Percentiles rank a stretch among this genome's conserved stretches.
Evolutionary conservation across 92 coral and sea anemone species (phyloP).

Genomic region (Blastomussa wellsi): DNA sequence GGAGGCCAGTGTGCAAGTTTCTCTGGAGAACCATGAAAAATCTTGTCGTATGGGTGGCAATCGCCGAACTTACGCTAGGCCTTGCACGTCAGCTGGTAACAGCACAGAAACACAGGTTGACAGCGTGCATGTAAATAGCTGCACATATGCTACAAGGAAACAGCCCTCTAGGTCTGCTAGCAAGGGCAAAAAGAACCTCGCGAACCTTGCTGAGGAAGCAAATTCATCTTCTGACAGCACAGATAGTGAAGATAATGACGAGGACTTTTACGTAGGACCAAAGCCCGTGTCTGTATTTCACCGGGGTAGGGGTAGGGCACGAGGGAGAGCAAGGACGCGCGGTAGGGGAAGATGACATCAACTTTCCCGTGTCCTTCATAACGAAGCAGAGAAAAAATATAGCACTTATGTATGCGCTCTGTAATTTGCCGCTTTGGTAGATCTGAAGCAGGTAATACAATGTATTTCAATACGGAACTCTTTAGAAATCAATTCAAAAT

Average conservation of each 20-base stretch:
- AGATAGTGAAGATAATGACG: neutral
- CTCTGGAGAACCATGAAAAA: neutral
- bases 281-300: conserved; percentile 5
- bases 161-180: neutral
- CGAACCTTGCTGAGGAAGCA: neutral
- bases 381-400: neutral
- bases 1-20: neutral
- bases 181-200: neutral
- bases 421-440: neutral
- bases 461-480: neutral
- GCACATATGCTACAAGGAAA: neutral
- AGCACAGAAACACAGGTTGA: neutral
- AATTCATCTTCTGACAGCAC: conserved; percentile 9
- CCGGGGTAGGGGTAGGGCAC: conserved; percentile 32
- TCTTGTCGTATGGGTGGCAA: neutral
- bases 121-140: neutral
- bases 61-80: neutral
- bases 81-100: neutral
- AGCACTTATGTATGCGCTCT: neutral
- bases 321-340: neutral
- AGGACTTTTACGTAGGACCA: neutral
- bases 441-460: neutral
- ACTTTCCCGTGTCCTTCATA: neutral
- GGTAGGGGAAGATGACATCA: neutral
- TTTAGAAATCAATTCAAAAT: neutral